A percentile compares a stretch with the other conserved stretches of the same genome.
Conservation (phyloP, 2,113 vertebrate species). For the Procavia capensis region DNA sequence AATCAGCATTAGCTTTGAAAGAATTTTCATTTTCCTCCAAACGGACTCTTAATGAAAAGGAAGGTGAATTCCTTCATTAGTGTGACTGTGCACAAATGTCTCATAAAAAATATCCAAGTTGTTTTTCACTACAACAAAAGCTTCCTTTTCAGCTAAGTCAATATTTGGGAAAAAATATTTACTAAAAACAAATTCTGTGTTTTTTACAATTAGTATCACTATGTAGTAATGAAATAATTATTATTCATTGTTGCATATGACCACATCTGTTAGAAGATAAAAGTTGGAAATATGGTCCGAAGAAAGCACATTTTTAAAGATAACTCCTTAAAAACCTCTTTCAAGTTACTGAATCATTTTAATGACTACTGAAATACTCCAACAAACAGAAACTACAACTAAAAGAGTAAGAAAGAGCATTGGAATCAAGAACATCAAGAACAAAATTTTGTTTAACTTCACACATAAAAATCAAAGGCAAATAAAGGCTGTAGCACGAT, state of each 20-base stretch:
- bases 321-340: neutral
- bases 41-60: neutral
- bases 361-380: constrained; percentile 10
- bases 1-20: neutral
- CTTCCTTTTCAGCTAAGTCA: constrained; percentile 40
- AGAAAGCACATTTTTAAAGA: neutral
- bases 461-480: neutral
- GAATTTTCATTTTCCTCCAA: neutral
- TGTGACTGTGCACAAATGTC: neutral
- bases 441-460: neutral
- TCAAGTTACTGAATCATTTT: neutral
- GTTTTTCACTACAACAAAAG: neutral
- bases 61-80: neutral
- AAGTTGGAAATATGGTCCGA: neutral
- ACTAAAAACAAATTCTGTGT: neutral
- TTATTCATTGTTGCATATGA: neutral
- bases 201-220: neutral
- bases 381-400: neutral
- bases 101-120: neutral
- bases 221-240: neutral
- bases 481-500: neutral
- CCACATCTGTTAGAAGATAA: neutral
- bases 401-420: neutral
- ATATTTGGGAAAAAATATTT: neutral
- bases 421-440: neutral